Base-by-base conservation (phyloP, 2,888 invertebrate species). In the Drosophila formosana region DNA sequence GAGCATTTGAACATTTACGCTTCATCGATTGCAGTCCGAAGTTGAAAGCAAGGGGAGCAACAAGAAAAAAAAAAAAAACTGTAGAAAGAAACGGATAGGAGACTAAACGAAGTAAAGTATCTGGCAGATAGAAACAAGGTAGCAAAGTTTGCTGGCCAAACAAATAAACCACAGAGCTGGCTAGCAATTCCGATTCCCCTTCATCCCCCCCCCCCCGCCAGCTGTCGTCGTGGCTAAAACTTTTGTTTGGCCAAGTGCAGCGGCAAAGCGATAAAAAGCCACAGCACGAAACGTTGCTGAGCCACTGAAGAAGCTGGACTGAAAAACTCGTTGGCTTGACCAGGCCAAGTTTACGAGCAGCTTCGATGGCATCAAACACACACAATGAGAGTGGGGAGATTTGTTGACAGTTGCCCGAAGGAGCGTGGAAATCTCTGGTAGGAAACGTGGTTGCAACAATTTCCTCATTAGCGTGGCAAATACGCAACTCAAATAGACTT, bases 1-100 rank as follows among this genome's bases (percentile, higher is more conserved):
- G 64, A 81, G 84, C 82, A 82, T 89, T 88, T 88, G 89, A 82
- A 82, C 90, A 80, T 89, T 90, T 82, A 85, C 89, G 88, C 90
- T 90, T 89, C 90, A 88, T 90, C 88, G 90, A 90, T 81, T 89
- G 75, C 83, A 75, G 67, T 66, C 71, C 66, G 45, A 75, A 67
- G 49, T 67, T 74, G 37, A 30, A 26, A 45, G 9, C 34, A 47
- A 53, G 45, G 53, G 13, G 28, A 56, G 37, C 25, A 46, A 26
- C 47, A 50, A 18, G 43, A 4, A n/a, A n/a, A 46, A 5, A 37
- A 28, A 13, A 41, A 50, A 18, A 18, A 1, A 18, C 18, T 18
- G 18, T 9, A 45, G 8, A 37, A 49, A 45, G 30, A 62, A 45
- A 61, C 8, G 61, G 9, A 25, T 3, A 23, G 45, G 11, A 39